These are phyloP conservation scores for Papilio helenus DNA, from an alignment of 1,140 invertebrate species.

Conservation along the genomic window DNA sequence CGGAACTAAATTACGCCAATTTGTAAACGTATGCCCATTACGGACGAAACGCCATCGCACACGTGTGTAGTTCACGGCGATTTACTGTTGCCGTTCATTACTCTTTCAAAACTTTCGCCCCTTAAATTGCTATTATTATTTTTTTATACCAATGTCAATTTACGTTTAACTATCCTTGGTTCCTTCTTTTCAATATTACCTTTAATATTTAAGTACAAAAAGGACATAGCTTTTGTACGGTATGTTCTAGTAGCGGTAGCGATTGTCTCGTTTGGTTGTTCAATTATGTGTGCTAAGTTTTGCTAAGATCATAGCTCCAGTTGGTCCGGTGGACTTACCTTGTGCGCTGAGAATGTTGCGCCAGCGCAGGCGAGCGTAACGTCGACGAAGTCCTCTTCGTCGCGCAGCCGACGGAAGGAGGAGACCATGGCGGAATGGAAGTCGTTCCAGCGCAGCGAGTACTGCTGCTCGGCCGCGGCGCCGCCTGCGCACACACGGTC, in stretches of 20 bases:
- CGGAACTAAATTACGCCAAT: constrained; percentile 28
- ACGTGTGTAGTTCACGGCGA: constrained; percentile 18
- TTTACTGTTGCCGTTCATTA: constrained; percentile 3
- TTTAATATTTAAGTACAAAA: too few relatives aligned
- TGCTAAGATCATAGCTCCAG: background rate
- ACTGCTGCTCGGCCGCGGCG: constrained; percentile 89
- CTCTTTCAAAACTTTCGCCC: background rate
- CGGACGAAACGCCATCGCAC: background rate
- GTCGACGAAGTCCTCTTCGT: constrained; percentile 95
- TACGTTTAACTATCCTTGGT: background rate
- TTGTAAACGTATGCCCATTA: constrained; percentile 15
- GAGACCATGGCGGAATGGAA: constrained; percentile 95
- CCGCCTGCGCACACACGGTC: constrained; percentile 56
- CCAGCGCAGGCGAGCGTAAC: constrained; percentile 96
- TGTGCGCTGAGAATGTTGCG: constrained; percentile 94
- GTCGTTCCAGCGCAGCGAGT: constrained; percentile 96
- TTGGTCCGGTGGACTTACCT: constrained; percentile 80
- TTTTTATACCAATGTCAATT: background rate
- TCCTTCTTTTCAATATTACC: too few relatives aligned
- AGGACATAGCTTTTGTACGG: too few relatives aligned
- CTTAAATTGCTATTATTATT: background rate
- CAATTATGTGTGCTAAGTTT: background rate
- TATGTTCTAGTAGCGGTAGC: background rate
- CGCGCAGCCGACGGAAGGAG: constrained; percentile 92
- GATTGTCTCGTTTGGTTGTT: background rate